A percentile compares a stretch with the other conserved stretches of the same genome.
These are phyloP conservation scores for Zaprionus inermis DNA, from an alignment of 1,140 invertebrate genomes.

Conservation along the genomic window DNA sequence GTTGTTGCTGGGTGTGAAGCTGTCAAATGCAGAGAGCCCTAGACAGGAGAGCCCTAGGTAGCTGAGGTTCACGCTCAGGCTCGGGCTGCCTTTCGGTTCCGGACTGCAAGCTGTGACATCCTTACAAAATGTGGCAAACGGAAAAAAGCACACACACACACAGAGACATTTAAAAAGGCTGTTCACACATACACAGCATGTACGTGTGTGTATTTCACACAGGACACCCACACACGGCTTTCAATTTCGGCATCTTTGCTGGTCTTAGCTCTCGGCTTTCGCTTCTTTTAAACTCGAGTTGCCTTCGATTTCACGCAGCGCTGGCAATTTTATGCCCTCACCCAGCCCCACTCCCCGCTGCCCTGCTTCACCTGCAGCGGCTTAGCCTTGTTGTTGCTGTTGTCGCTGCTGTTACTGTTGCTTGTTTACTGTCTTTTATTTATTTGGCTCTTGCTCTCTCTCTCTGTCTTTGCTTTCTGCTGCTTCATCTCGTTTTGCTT, in stretches of 20 bases:
- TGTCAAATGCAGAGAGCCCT: conserved; percentile 73
- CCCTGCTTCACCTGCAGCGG: conserved; percentile 24
- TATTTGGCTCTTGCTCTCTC: conserved; percentile 51
- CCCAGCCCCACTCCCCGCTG: neutral
- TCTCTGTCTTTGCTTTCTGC: conserved; percentile 17
- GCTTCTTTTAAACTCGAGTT: conserved; percentile 69
- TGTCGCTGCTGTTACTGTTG: conserved; percentile 55
- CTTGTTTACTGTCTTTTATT: conserved; percentile 71
- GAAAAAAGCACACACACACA: conserved; percentile 17
- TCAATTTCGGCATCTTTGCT: conserved; percentile 75
- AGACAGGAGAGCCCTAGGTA: conserved; percentile 55
- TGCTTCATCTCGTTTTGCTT: neutral
- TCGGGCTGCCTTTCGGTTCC: conserved; percentile 28
- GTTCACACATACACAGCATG: conserved; percentile 13
- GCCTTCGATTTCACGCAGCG: conserved; percentile 80
- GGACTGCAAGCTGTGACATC: conserved; percentile 73
- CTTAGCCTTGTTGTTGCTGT: conserved; percentile 45
- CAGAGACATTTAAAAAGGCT: neutral
- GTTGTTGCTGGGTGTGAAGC: conserved; percentile 73
- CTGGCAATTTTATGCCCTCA: conserved; percentile 73
- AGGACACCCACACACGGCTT: conserved; percentile 45
- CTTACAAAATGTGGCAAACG: conserved; percentile 73
- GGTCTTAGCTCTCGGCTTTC: conserved; percentile 76
- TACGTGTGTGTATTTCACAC: neutral
- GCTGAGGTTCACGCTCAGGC: conserved; percentile 26